A percentile compares a stretch with the other conserved stretches of the same genome.
Conservation (phyloP, 2,888 invertebrate species). For the Eupithecia tripunctaria region DNA sequence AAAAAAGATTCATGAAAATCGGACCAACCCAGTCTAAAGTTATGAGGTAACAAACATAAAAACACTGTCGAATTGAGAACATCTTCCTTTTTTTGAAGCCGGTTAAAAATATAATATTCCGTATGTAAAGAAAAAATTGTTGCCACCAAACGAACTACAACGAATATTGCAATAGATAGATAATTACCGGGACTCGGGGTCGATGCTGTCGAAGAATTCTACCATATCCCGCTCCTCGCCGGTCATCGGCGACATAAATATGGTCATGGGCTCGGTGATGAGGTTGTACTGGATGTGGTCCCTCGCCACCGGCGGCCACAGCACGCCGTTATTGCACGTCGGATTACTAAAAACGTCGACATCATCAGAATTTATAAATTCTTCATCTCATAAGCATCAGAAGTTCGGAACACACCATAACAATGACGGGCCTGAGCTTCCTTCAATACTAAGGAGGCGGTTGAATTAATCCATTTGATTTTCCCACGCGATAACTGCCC, state of each 20-base stretch:
- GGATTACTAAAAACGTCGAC: background rate
- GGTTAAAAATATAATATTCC: too few species aligned
- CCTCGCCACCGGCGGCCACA: background rate
- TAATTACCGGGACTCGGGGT: slow-evolving; percentile 31
- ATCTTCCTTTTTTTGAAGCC: too few species aligned
- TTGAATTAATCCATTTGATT: background rate
- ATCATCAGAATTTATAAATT: background rate
- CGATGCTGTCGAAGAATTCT: slow-evolving; percentile 40
- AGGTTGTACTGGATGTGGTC: background rate
- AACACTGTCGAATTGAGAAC: too few species aligned
- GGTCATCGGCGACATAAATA: background rate
- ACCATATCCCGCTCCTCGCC: slow-evolving; percentile 25
- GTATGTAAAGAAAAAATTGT: background rate
- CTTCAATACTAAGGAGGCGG: background rate
- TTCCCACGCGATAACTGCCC: background rate
- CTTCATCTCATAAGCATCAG: background rate
- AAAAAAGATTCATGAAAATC: too few species aligned
- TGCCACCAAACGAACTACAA: background rate
- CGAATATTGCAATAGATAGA: background rate
- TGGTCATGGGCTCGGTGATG: slow-evolving; percentile 27
- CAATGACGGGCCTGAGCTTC: background rate
- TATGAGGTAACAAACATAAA: too few species aligned
- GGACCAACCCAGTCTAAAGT: too few species aligned
- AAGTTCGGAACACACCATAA: background rate
- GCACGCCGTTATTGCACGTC: background rate